A percentile compares a stretch with the other conserved stretches of the same genome.
phyloP scores from a whole-genome alignment of 2,113 vertebrate species.

The Eptatretus burgeri region DNA sequence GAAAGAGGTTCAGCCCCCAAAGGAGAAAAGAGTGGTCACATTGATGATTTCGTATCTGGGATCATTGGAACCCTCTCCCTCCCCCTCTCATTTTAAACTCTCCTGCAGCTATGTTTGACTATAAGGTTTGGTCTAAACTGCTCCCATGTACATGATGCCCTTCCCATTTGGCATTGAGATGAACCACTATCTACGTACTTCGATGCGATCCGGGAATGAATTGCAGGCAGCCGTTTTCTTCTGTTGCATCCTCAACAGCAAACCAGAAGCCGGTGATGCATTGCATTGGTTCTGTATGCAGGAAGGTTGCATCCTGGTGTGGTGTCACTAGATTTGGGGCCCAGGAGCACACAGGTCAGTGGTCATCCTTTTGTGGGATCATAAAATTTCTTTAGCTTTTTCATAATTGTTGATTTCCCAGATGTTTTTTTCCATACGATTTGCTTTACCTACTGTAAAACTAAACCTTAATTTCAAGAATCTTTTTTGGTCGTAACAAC shows the following conservation, averaged over 20 bases:
- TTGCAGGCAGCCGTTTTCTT: constrained; percentile 60
- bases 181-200: constrained; percentile 21
- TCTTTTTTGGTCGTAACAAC: too few species aligned
- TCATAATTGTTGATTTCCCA: too few species aligned
- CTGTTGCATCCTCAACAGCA: constrained; percentile 42
- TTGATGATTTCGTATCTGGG: neutral
- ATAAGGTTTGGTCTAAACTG: neutral
- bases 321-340: constrained; percentile 23
- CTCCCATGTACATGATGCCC: neutral
- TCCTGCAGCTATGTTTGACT: neutral
- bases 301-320: constrained; percentile 69
- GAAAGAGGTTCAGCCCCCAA: too few species aligned
- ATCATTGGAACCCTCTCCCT: neutral
- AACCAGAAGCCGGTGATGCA: constrained; percentile 53
- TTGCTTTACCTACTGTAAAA: too few species aligned
- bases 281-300: constrained; percentile 66
- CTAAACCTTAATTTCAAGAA: too few species aligned
- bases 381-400: too few species aligned
- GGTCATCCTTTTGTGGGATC: too few species aligned
- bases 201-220: constrained; percentile 71
- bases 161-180: neutral
- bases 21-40: too few species aligned
- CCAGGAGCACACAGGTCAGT: too few species aligned
- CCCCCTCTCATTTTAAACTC: neutral
- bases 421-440: too few species aligned